phyloP scores from a whole-genome alignment of 2,113 vertebrate genomes.

The Prunella fulvescens region DNA sequence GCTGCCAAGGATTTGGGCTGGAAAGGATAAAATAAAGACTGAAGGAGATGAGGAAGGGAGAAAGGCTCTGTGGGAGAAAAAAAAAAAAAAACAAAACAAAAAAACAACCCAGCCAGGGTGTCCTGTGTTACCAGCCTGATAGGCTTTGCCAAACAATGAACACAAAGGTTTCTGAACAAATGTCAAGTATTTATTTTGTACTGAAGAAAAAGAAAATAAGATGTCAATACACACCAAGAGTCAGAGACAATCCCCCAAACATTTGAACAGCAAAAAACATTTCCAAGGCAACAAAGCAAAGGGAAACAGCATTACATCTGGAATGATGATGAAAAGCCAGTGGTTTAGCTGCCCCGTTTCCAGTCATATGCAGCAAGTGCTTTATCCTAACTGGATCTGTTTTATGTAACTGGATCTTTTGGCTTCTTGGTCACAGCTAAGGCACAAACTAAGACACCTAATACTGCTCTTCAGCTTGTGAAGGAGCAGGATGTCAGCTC shows the following conservation, averaged over 20 bases:
- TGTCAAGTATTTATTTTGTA: slow-evolving; percentile 18
- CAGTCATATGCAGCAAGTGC: neutral
- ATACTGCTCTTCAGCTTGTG: neutral
- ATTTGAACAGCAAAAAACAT: neutral
- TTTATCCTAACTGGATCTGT: neutral
- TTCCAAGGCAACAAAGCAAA: neutral
- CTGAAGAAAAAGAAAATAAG: neutral
- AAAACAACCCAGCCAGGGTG: neutral
- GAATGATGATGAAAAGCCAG: neutral
- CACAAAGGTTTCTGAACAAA: neutral
- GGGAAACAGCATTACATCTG: neutral
- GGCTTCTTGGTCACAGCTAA: neutral
- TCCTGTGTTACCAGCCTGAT: accelerated
- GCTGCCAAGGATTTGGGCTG: neutral
- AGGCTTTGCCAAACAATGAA: neutral
- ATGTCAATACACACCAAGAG: neutral
- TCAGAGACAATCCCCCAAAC: neutral
- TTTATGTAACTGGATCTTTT: neutral
- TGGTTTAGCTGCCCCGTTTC: neutral
- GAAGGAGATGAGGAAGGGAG: neutral
- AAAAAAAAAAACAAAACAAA: too few species aligned
- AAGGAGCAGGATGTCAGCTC: neutral
- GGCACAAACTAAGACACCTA: neutral
- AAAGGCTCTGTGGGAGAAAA: neutral
- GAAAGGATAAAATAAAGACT: neutral